These are phyloP conservation scores for Cardiocondyla obscurior DNA, from an alignment of 1,140 invertebrate species.

Conservation along the genomic window DNA sequence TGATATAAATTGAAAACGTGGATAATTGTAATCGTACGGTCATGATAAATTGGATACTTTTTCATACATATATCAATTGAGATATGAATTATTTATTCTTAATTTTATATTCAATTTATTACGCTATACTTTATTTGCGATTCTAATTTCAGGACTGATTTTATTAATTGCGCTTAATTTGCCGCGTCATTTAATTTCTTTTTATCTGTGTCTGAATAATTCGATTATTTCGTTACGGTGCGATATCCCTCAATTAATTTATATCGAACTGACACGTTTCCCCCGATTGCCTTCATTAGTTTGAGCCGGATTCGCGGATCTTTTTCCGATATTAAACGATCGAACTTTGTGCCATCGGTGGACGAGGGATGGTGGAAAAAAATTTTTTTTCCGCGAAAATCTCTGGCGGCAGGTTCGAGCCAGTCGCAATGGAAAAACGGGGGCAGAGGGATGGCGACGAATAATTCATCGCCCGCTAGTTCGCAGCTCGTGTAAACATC, in stretches of 20 bases:
- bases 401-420: not conserved
- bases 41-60: not conserved
- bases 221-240: not conserved
- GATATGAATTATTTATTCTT: not conserved
- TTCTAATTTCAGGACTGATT: not conserved
- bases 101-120: not conserved
- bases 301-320: not conserved
- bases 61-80: not conserved
- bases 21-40: not conserved
- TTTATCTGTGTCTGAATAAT: not conserved
- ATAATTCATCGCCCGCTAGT: slow-evolving; percentile 32
- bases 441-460: not conserved
- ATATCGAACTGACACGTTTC: not conserved
- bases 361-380: slow-evolving; percentile 6
- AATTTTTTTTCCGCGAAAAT: not conserved
- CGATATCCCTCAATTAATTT: not conserved
- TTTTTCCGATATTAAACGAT: slow-evolving; percentile 17
- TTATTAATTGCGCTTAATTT: not conserved
- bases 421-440: not conserved
- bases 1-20: slow-evolving; percentile 16
- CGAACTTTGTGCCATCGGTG: slow-evolving; percentile 11
- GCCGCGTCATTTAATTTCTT: not conserved
- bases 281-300: slow-evolving; percentile 22
- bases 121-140: slow-evolving; percentile 2
- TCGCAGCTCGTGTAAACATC: slow-evolving; percentile 33